A percentile compares a stretch with the other conserved stretches of the same genome.
phyloP scores from a whole-genome alignment of 2,797 vertebrate species.

The Mus caroli region DNA sequence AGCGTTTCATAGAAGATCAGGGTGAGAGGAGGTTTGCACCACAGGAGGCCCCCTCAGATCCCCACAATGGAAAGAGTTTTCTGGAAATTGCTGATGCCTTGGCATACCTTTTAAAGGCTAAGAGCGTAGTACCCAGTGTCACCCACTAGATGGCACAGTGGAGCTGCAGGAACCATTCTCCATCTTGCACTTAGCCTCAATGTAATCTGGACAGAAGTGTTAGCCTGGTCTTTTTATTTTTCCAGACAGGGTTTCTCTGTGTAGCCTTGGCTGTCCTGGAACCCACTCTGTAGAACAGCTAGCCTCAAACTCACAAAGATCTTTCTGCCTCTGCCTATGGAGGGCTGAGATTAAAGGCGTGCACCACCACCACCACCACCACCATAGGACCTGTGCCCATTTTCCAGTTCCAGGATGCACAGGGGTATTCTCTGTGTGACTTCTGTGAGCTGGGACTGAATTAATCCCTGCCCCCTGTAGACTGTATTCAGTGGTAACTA shows the following conservation, averaged over 20 bases:
- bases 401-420: conserved; percentile 61
- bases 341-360: not conserved
- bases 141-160: conserved; percentile 59
- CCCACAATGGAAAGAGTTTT: not conserved
- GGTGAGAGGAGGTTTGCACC: not conserved
- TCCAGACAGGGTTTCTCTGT: not conserved
- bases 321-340: too few relatives aligned
- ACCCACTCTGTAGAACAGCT: not conserved
- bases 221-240: not conserved
- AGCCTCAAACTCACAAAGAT: not conserved
- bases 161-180: not conserved
- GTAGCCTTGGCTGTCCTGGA: not conserved
- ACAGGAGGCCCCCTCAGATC: accelerated
- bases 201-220: not conserved
- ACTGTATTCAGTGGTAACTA: not conserved
- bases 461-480: not conserved
- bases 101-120: not conserved
- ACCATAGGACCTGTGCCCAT: conserved; percentile 84
- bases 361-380: not conserved
- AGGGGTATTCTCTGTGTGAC: not conserved
- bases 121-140: accelerated
- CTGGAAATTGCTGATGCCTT: not conserved
- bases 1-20: not conserved
- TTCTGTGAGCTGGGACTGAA: not conserved
- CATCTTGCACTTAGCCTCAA: accelerated